Base-by-base conservation (phyloP, 30 jellyfish, hydroid and myxozoan genomes). In the Aurelia sp. region DNA sequence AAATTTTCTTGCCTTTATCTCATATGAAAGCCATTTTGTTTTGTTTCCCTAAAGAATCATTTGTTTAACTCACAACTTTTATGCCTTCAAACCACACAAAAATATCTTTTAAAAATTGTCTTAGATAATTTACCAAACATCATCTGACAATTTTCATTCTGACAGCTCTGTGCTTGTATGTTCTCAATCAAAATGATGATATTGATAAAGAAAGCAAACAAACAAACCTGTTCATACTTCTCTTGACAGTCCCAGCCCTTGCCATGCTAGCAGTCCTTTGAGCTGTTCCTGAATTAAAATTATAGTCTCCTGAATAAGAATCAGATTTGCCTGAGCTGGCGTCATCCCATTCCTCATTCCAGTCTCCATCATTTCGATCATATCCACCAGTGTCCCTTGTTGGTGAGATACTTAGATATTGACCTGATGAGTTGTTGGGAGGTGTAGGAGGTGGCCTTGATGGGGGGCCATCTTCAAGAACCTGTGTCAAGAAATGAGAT, bases 161-260 rank as follows among this genome's bases (percentile, higher is more conserved):
- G n/a, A n/a, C n/a, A n/a, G 10, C 51, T 40, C 51, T 0, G 10
- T 40, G 51, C n/a, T 8, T 40, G 0, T 40, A 6, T 40, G 51
- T 40, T 40, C 51, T 40, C 3, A 6, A 40, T 40, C 51, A 40
- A 40, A 40, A 44, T 44, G 55, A 44, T 44, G 55, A 44, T 44
- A 44, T 4, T 44, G 55, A 44, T 44, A 44, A 44, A 44, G 13
- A 12, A 44, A 44, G 13, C 1, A 24, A 27, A 15, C 20, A 8
- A 7, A 13, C 85, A 20, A 13, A 93, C 98, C 98, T 88, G 66
- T 94, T 94, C 96, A 94, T 94, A 68, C 98, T 94, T 75, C 67
- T 94, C 89, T 92, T 81, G 12, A 94, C 97, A 0, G 98, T 94
- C 20, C 97, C 98, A 16, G 98, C 91, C 35, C 97, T 84, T n/a